Base-by-base conservation (phyloP, 2,113 vertebrate species). In the Hemiscyllium ocellatum region DNA sequence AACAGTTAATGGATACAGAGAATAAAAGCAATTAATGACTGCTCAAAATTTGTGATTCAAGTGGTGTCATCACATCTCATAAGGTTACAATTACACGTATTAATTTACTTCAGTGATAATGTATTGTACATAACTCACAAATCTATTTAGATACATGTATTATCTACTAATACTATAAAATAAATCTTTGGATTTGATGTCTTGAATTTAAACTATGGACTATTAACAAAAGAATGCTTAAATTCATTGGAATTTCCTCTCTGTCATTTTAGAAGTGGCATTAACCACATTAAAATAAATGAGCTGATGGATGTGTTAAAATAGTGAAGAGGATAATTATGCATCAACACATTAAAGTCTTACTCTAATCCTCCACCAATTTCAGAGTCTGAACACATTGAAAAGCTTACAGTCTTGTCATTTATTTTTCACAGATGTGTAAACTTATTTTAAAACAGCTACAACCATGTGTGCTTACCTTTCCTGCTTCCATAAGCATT, bases 191-290 rank as follows among this genome's bases (percentile, higher is more conserved):
- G n/a, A 3, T 66, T n/a, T 66, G 89, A 66, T 19, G 33, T 19
- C 61, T 17, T 68, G 1, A 65, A 65, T n/a, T 33, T 19, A 91
- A 33, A 65, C 29, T n/a, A 91, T n/a, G 29, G 61, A 17, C 37
- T 93, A 91, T n/a, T 91, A 91, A 91, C 52, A 93, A 68, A 93
- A 33, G 89, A 90, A 37, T n/a, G 66, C 61, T 66, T 93, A 93
- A 66, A 33, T 24, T n/a, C 61, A 93, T 93, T 42, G 33, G 61
- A 93, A 93, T 93, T 65, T 91, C 87, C 52, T 33, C 19, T 65
- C 33, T 93, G 20, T 61, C 66, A 66, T 66, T 37, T 93, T 93
- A 22, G 61, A 93, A 37, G 61, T 68, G 61, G 15, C 61, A 93
- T 66, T 37, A 91, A 93, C 89, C 61, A 42, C 42, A 83, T 83